Base-by-base conservation (phyloP, 2,888 invertebrate species). In the Poecilobothrus nobilitatus region DNA sequence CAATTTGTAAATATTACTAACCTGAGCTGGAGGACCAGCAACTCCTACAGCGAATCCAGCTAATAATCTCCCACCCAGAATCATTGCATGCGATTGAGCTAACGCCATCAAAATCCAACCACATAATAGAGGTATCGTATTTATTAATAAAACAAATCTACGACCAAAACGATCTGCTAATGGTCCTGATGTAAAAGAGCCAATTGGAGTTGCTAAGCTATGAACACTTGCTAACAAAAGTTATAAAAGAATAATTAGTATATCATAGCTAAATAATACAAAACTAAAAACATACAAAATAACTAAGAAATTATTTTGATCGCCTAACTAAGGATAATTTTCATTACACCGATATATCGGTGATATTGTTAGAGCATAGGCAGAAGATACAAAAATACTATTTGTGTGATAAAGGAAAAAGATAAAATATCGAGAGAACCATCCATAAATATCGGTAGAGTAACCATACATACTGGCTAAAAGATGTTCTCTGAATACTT, bases 1-100 rank as follows among this genome's bases (percentile, higher is more conserved):
- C 5, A 18, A 44, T 44, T 44, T 37, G 1, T 33, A n/a, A 37
- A 65, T 20, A n/a, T 63, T 61, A 37, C 74, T 74, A 80, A 91
- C 91, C 86, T 91, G 91, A 63, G 87, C 87, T 5, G 91, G 89
- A 66, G 90, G 90, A 1, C 89, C 89, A 76, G 89, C 84, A 70
- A 90, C 83, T 70, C 91, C 91, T 0, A 90, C 89, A 0, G 90
- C 87, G 72, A 90, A 85, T 34, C 91, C 91, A 71, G 89, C 89
- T 10, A 89, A 80, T 27, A 90, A 80, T 73, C 91, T 84, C 3
- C 90, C 91, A 0, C 86, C 78, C 63, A 91, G 81, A 64, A 91
- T 78, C 65, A 86, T 75, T 0, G 84, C 82, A 76, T 90, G 86
- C 76, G 80, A 84, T 72, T 77, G 83, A 73, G 85, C 84, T 66